Evolutionary conservation across 2,113 vertebrate genomes (phyloP), one percentile per base, ranked within the genome.

Genomic region (Lethenteron reissneri): DNA sequence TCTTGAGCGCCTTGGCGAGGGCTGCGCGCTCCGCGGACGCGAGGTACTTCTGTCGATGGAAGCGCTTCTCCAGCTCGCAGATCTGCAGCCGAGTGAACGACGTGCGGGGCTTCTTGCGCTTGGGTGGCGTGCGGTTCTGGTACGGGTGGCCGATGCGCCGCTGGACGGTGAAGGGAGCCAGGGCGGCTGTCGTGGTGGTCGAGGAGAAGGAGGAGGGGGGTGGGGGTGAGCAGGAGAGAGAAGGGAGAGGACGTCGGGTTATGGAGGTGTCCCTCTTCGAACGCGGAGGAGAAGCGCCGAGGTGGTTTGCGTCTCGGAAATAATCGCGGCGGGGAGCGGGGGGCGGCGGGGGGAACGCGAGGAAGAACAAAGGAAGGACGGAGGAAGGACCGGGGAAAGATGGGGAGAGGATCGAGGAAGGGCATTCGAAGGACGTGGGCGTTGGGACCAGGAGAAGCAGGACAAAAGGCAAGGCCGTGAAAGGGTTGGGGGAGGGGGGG

Each of bases 21-120:
- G 89, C 84, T 3, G 84, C 81, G 10, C 94, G 13, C 84, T 88
- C 83, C 11, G 90, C 70, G 12, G 91, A 73, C 72, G 95, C 75
- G 84, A 95, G 81, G 84, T 85, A 83, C 82, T 97, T 84, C 88
- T 97, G 90, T 76, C 84, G 83, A 74, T 95, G 86, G 75, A 97
- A 97, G n/a, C 92, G 89, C 64, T 92, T 88, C 82, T 97, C 94
- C 80, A 97, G 83, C 82, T 97, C 94, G 2, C 92, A 92, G 83
- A 97, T 94, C 85, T 97, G 94, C 74, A 89, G 86, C 4, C 94
- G 86, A 71, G 84, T 87, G 81, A 97, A 97, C 62, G 92, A 96
- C 1, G 94, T 97, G 72, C 94, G 88, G 1, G 94, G 92, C 82
- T 97, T 96, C 85, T 97, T 97, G 73, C 94, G 82, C 78, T 97